A percentile compares a stretch with the other conserved stretches of the same genome.
phyloP scores from a whole-genome alignment of 2,113 vertebrate genomes.

The Paramisgurnus dabryanus region DNA sequence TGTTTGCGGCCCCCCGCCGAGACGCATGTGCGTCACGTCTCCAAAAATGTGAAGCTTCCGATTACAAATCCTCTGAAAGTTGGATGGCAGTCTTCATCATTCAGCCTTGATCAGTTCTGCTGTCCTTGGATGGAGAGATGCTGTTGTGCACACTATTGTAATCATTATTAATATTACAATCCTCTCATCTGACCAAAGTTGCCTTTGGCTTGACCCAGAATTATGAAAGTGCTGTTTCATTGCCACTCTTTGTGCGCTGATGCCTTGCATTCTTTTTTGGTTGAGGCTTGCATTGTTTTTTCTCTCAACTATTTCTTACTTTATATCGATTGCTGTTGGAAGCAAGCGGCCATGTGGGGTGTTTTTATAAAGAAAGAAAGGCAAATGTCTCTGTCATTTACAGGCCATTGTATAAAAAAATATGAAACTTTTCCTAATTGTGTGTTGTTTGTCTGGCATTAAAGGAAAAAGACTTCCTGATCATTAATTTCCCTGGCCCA shows the following conservation, averaged over 20 bases:
- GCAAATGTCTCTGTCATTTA: conserved; percentile 60
- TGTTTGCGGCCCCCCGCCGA: no score
- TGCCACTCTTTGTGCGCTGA: background rate
- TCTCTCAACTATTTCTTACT: conserved; percentile 7
- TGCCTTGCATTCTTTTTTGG: background rate
- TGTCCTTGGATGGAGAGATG: background rate
- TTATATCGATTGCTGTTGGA: conserved; percentile 65
- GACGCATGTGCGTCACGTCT: no score
- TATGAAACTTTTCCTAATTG: conserved; percentile 51
- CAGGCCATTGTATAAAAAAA: conserved; percentile 61
- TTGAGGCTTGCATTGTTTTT: conserved; percentile 30
- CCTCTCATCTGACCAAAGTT: conserved; percentile 38
- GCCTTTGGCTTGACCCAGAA: conserved; percentile 35
- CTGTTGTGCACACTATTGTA: no score
- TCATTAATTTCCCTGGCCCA: background rate
- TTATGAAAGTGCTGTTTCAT: conserved; percentile 53
- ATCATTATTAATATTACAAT: conserved; percentile 11
- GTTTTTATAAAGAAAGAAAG: conserved; percentile 72
- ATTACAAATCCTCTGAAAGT: background rate
- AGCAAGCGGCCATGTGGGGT: conserved; percentile 73
- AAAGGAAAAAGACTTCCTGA: background rate
- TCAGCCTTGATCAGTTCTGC: conserved; percentile 6
- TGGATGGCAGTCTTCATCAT: conserved; percentile 3
- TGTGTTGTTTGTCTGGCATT: conserved; percentile 2
- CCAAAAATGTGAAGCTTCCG: no score